Evolutionary conservation across 2,113 vertebrate species (phyloP).

Genomic region (Catharus bicknelli): DNA sequence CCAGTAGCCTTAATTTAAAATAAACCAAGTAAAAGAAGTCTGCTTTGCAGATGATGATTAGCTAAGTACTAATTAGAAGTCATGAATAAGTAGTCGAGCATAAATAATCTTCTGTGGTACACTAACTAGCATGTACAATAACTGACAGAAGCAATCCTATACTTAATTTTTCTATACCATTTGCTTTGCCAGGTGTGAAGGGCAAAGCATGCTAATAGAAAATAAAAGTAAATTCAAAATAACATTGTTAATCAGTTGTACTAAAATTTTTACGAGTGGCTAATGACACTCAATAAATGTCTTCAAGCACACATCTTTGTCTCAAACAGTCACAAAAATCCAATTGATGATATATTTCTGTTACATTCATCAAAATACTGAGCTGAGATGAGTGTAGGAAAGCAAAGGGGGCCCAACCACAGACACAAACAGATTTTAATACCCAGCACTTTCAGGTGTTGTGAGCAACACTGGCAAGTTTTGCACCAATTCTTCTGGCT

Average conservation of each 20-base stretch:
- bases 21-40: conserved; percentile 39
- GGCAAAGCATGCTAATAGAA: background rate
- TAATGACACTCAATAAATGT: background rate
- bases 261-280: background rate
- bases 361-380: background rate
- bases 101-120: background rate
- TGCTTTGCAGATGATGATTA: conserved; percentile 29
- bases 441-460: background rate
- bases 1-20: conserved; percentile 63
- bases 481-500: background rate
- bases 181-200: conserved; percentile 17
- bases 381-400: background rate
- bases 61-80: conserved; percentile 39
- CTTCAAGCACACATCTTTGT: background rate
- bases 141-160: background rate
- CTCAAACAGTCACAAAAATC: background rate
- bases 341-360: background rate
- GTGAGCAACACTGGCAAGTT: background rate
- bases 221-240: conserved; percentile 14
- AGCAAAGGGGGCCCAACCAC: background rate
- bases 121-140: background rate
- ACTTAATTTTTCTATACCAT: background rate
- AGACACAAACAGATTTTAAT: background rate
- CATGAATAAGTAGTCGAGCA: background rate
- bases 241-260: background rate